A percentile compares a stretch with the other conserved stretches of the same genome.
phyloP scores from a whole-genome alignment of 2,888 invertebrate species.

The Morinoia aosen region DNA sequence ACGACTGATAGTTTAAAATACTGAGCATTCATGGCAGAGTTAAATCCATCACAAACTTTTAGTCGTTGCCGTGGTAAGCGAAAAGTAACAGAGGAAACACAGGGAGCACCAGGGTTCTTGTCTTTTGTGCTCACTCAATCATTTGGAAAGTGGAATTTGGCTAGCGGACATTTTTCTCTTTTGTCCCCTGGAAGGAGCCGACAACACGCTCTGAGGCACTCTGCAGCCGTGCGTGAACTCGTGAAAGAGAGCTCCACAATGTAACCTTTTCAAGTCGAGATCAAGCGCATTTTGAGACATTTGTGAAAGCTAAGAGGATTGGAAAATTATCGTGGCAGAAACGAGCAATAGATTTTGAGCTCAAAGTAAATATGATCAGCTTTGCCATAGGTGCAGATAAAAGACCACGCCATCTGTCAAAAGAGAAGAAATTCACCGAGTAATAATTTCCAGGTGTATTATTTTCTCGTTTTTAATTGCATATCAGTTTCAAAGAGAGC shows the following conservation, averaged over 20 bases:
- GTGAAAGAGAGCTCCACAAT: neutral
- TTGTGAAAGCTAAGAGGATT: neutral
- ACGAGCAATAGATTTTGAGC: neutral
- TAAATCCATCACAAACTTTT: neutral
- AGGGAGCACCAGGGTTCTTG: neutral
- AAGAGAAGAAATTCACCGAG: neutral
- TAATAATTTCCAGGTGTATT: neutral
- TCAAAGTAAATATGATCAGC: neutral
- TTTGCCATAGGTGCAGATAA: neutral
- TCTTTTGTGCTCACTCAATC: neutral
- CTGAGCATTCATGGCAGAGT: neutral
- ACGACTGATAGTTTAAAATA: neutral
- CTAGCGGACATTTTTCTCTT: neutral
- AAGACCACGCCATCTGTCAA: neutral
- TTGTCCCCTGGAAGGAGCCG: neutral
- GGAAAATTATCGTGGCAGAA: neutral
- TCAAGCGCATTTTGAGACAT: neutral
- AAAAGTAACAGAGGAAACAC: neutral
- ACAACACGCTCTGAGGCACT: neutral
- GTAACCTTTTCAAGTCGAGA: neutral
- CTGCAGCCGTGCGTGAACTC: neutral
- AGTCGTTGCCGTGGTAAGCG: no score
- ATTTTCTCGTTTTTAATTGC: neutral
- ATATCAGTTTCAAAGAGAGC: neutral
- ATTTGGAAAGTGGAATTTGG: neutral